Base-by-base conservation (phyloP, 2,797 vertebrate genomes). In the Argentina silus region DNA sequence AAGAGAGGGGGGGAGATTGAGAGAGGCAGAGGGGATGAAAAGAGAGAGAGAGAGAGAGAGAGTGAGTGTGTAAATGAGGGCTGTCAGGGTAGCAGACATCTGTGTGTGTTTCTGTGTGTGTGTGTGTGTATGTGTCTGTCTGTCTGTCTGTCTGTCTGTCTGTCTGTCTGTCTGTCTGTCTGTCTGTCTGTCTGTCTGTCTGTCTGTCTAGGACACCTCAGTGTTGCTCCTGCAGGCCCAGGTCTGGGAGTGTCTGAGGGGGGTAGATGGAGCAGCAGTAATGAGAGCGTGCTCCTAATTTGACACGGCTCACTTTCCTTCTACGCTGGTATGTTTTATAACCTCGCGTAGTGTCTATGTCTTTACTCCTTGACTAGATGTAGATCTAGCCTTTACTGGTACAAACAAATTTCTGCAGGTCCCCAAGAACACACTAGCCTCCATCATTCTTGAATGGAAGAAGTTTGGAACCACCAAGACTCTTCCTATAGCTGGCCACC, bases 121-220 rank as follows among this genome's bases (percentile, higher is more conserved):
- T 67, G 21, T 53, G 51, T 55, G 51, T 82, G 81, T 83, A 80
- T 89, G 83, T 75, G 36, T 83, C 63, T 2, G 74, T 70, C 77
- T 80, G 80, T 51, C 19, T 67, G 11, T 53, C 21, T 75, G 36
- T 83, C 63, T 2, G 74, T 70, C 77, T 80, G 80, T 51, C n/a
- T n/a, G n/a, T 87, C 85, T 86, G 82, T 82, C 80, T 83, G 81
- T 89, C 82, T 74, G 11, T 83, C 60, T 2, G 73, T 70, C 76
- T 81, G 80, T 67, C 9, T 67, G 21, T 53, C 2, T 55, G 51
- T 82, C 80, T 83, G 81, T 89, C 82, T 75, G 36, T 83, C 63
- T 2, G 74, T 70, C 77, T 80, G 80, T 51, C 57, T 60, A 2
- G 57, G 8, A 23, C 10, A 27, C 21, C 4, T 23, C 57, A 11